Conservation (phyloP, 2,113 vertebrate genomes). For the Callocephalon fimbriatum region DNA sequence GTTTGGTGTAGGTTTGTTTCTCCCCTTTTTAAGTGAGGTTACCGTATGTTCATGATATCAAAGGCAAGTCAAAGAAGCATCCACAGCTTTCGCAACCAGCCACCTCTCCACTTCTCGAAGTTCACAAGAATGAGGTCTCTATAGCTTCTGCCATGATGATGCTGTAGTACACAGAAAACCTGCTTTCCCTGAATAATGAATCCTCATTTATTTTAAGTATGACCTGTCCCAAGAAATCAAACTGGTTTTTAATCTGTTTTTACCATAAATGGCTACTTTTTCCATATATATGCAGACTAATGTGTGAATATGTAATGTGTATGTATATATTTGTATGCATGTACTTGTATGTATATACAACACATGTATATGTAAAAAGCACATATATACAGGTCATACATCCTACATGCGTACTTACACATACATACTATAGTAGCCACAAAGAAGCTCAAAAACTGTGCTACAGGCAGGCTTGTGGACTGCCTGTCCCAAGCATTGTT, state of each 20-base stretch:
- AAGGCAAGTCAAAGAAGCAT: background rate
- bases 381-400: background rate
- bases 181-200: background rate
- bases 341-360: fast-evolving
- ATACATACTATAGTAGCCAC: background rate
- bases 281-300: background rate
- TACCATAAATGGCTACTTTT: background rate
- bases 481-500: fast-evolving
- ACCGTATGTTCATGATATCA: fast-evolving
- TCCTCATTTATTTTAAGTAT: background rate
- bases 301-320: background rate
- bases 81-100: background rate
- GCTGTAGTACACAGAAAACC: background rate
- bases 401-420: too few relatives aligned
- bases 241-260: background rate
- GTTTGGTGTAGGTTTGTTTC: background rate
- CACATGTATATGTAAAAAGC: too few relatives aligned
- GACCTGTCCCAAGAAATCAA: background rate
- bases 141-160: background rate
- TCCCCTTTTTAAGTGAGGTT: background rate
- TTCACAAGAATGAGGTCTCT: background rate
- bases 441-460: background rate
- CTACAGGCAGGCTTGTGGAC: background rate
- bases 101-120: background rate
- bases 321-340: background rate